Base-by-base conservation (phyloP, 2,113 vertebrate species). In the Chionomys nivalis region DNA sequence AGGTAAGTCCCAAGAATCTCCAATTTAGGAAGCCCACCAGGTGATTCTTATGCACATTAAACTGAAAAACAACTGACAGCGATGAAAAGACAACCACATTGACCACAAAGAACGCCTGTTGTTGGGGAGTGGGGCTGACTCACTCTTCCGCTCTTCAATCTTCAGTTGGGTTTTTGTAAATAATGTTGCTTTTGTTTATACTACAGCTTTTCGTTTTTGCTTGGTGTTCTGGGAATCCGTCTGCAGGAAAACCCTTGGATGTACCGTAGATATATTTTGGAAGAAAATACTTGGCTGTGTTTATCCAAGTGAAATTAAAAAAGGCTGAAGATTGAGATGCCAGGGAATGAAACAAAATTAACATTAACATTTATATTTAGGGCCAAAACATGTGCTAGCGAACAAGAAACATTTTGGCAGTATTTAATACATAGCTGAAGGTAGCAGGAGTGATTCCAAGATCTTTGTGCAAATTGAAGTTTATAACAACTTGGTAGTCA, bases 351-450 rank as follows among this genome's bases (percentile, higher is more conserved):
- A 85, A 90, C 31, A 96, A 68, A 97, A 94, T 77, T 95, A 96
- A 95, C 94, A 96, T 77, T 95, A 96, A 95, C 95, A 95, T 97
- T 96, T 98, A 95, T 94, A 88, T 97, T 96, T 94, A 94, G 81
- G 81, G 87, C 72, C 88, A 95, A 95, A 96, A 95, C 72, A 96
- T 89, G 93, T 44, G 66, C 81, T 92, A 77, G 94, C 14, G 4
- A 90, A 55, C 70, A 89, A 93, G 92, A 96, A 94, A 93, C 58
- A 95, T 77, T 87, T 93, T 91, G 73, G 90, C n/a, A 63, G 63
- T 70, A 81, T 89, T 95, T 82, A 81, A 61, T 70, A 58, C 12
- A 16, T 28, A 77, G 70, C 26, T 92, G 87, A 95, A 94, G 28
- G 63, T 89, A 88, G n/a, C 28, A 55, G 36, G 63, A 92, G 63